A percentile compares a stretch with the other conserved stretches of the same genome.
These are phyloP conservation scores for Rhagonycha fulva DNA, from an alignment of 2,888 invertebrate genomes.

Conservation along the genomic window DNA sequence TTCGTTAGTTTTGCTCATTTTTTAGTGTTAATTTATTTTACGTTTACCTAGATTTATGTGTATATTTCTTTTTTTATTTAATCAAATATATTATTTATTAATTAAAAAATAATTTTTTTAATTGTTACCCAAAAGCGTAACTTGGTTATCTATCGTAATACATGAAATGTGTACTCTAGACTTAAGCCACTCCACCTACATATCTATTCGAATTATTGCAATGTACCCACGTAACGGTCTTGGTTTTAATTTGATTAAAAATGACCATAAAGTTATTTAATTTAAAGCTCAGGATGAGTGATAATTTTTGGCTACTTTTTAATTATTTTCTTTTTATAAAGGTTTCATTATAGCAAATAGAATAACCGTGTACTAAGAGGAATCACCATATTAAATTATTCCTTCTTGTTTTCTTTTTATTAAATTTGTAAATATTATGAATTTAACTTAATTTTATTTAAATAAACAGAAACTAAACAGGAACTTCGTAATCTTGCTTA, in stretches of 20 bases:
- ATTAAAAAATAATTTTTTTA: background rate
- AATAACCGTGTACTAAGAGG: too few species aligned
- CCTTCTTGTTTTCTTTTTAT: too few species aligned
- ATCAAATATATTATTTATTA: background rate
- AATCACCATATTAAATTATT: too few species aligned
- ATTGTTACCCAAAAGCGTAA: background rate
- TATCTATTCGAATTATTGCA: background rate
- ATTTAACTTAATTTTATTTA: too few species aligned
- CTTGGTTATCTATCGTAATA: background rate
- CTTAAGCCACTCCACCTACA: background rate
- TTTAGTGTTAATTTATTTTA: background rate
- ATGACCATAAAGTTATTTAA: background rate
- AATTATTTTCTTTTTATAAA: background rate
- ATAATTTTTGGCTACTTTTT: background rate
- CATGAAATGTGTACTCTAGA: background rate
- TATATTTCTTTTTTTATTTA: background rate
- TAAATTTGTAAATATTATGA: too few species aligned
- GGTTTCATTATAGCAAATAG: too few species aligned
- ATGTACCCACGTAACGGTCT: background rate
- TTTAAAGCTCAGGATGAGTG: background rate
- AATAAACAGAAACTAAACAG: too few species aligned
- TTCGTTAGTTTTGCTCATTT: background rate
- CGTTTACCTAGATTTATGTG: background rate
- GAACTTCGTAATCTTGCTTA: too few species aligned
- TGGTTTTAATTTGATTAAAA: background rate